These are phyloP conservation scores for Turritopsis rubra DNA, from an alignment of 30 jellyfish, hydroid and myxozoan genomes.

Conservation along the genomic window DNA sequence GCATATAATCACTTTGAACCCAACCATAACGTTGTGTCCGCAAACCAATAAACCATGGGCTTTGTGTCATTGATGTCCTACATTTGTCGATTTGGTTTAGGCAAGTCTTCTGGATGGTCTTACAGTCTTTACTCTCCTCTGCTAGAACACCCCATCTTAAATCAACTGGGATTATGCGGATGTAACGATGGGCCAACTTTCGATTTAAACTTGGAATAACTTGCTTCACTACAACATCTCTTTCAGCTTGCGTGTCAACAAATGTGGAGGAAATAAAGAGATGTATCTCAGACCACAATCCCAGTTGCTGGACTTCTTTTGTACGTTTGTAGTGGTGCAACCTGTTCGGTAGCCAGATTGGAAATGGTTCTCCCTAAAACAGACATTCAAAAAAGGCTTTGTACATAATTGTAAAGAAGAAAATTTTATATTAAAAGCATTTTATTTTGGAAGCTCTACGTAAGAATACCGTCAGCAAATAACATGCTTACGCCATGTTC, in stretches of 20 bases:
- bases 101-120: conserved; percentile 4
- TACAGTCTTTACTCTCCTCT: neutral
- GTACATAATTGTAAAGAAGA: too few relatives aligned
- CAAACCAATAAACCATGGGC: conserved; percentile 2
- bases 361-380: neutral
- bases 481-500: too few relatives aligned
- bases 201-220: conserved; percentile 7
- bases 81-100: conserved; percentile 1
- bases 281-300: neutral
- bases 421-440: too few relatives aligned
- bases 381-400: too few relatives aligned
- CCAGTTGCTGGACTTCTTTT: neutral
- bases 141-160: conserved; percentile 15
- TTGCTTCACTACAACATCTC: neutral
- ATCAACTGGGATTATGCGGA: conserved; percentile 5
- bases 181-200: neutral
- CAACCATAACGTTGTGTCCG: conserved; percentile 14
- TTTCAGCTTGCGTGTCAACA: neutral
- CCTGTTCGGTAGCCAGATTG: neutral
- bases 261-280: conserved; percentile 6
- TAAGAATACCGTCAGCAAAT: too few relatives aligned
- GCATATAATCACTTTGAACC: conserved; percentile 7
- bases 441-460: too few relatives aligned
- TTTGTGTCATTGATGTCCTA: neutral
- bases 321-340: neutral